Evolutionary conservation across 1,140 invertebrate species (phyloP).

Genomic region (Drosophila hydei): DNA sequence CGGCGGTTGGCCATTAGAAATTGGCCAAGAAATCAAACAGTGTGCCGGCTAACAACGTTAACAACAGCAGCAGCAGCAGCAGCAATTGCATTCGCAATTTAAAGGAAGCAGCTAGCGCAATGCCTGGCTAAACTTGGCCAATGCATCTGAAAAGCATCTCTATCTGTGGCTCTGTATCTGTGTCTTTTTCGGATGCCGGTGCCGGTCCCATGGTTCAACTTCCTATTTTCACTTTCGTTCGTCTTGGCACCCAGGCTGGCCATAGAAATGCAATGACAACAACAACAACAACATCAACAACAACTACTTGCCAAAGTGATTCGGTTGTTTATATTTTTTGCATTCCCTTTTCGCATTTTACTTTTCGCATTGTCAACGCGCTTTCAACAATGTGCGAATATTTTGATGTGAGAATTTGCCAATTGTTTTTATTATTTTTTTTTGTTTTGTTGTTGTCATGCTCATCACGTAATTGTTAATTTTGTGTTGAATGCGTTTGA

Average conservation of each 20-base stretch:
- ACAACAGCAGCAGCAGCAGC: conserved; percentile 29
- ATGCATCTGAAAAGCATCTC: conserved; percentile 39
- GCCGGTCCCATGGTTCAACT: conserved; percentile 69
- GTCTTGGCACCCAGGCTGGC: conserved; percentile 55
- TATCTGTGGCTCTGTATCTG: conserved; percentile 20
- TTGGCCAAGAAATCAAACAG: conserved; percentile 72
- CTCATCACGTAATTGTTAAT: conserved; percentile 57
- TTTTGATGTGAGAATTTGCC: conserved; percentile 67
- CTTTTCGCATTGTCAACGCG: conserved; percentile 61
- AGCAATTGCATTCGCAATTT: conserved; percentile 54
- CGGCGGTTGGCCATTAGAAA: conserved; percentile 64
- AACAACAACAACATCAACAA: conserved; percentile 39
- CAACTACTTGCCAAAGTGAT: conserved; percentile 42
- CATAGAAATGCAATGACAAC: conserved; percentile 61
- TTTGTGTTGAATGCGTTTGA: conserved; percentile 37
- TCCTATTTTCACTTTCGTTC: conserved; percentile 79
- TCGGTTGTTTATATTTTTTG: conserved; percentile 26
- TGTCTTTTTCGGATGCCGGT: conserved; percentile 41
- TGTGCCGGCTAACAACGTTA: conserved; percentile 53
- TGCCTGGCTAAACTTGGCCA: conserved; percentile 68
- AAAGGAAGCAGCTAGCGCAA: conserved; percentile 66
- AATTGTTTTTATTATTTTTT: conserved; percentile 39
- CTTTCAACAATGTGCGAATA: conserved; percentile 65
- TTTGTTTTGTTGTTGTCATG: conserved; percentile 38
- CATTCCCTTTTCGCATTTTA: conserved; percentile 11